Base-by-base conservation (phyloP, 1,140 invertebrate genomes). In the Mya arenaria region DNA sequence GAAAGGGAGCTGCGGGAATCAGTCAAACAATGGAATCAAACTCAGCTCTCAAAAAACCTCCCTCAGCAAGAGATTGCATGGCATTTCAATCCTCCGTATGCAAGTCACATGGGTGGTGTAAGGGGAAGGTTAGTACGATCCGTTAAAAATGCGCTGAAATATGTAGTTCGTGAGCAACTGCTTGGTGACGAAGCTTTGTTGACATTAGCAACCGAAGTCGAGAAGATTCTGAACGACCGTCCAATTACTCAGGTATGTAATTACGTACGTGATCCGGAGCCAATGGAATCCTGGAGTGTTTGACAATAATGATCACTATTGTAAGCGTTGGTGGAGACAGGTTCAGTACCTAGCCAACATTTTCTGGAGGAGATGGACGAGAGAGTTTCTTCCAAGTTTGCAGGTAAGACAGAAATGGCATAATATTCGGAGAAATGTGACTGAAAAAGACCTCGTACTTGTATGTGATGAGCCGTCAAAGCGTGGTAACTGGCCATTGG, bases 341-440 rank as follows among this genome's bases (percentile, higher is more conserved):
- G 58, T 81, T 0, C 81, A 85, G 48, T 83, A 84, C 39, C 30
- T 85, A 1, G 37, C 84, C 5, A 52, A 87, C 44, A n/a, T 79
- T 15, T 84, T 86, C 63, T 86, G 84, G 84, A 66, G 30, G 13
- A 58, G 81, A 60, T 86, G 84, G 84, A 56, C 32, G 3, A 39
- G 48, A 23, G 77, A 84, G 32, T 82, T 86, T 63, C 36, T 87
- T 62, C 65, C 75, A 1, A 23, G 30, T 23, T 39, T 86, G 23
- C 82, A 86, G 30, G 58, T 65, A 28, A 34, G 84, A 39, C 78
- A 82, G 30, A 81, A 82, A 63, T 86, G 82, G 82, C 74, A 66
- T n/a, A n/a, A n/a, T n/a, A n/a, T n/a, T n/a, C 10, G 37, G 25
- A 30, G 62, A 32, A 8, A 65, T 65, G 19, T 65, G 23, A 34